Percentiles rank a stretch among this genome's conserved stretches.
These are phyloP conservation scores for Clanis bilineata DNA, from an alignment of 2,888 invertebrate genomes.

Conservation along the genomic window DNA sequence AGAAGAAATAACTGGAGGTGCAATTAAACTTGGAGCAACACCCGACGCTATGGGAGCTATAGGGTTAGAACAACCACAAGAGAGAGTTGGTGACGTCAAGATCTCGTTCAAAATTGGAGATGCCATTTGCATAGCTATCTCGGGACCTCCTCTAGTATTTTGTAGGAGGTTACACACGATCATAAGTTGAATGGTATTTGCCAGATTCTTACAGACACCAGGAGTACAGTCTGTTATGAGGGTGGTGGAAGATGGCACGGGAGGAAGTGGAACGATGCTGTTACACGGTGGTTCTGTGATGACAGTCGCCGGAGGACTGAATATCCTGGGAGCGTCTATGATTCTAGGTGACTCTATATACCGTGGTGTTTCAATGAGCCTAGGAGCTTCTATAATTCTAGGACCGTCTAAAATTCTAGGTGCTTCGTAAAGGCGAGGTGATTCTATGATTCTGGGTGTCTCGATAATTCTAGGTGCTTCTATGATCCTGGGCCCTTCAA, in stretches of 20 bases:
- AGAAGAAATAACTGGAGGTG: constrained; percentile 25
- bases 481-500: constrained; percentile 24
- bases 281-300: constrained; percentile 34
- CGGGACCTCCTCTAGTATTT: constrained; percentile 44
- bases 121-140: constrained; percentile 46
- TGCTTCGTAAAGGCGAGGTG: neutral
- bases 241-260: constrained; percentile 39
- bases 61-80: constrained; percentile 48
- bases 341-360: constrained; percentile 21
- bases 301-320: constrained; percentile 31
- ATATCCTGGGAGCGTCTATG: constrained; percentile 32
- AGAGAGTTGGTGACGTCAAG: constrained; percentile 38
- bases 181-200: constrained; percentile 64
- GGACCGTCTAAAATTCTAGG: constrained; percentile 34
- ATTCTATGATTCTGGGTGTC: constrained; percentile 14
- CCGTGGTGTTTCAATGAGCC: constrained; percentile 18
- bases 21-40: constrained; percentile 22
- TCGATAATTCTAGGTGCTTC: constrained; percentile 31
- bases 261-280: constrained; percentile 31
- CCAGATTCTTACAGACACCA: constrained; percentile 58
- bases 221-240: constrained; percentile 66
- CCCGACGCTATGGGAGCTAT: constrained; percentile 32
- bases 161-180: constrained; percentile 59
- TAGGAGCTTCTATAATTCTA: constrained; percentile 26
- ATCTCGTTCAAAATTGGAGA: constrained; percentile 52